phyloP scores from a whole-genome alignment of 1,140 invertebrate genomes.

The Heliothis virescens region DNA sequence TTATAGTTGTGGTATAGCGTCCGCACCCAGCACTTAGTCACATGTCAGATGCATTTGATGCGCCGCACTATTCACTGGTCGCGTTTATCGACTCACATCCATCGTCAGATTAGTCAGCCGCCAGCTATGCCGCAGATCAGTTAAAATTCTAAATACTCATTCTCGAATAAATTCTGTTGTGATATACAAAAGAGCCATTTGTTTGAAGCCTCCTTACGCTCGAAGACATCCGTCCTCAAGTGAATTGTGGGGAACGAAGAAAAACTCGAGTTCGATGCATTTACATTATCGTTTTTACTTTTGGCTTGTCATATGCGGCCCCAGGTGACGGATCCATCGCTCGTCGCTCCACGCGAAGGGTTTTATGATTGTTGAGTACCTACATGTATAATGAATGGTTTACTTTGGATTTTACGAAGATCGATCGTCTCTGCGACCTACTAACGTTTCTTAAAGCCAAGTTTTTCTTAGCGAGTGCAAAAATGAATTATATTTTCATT shows the following conservation, averaged over 20 bases:
- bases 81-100: constrained; percentile 61
- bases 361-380: constrained; percentile 50
- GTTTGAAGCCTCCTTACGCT: constrained; percentile 52
- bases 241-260: constrained; percentile 58
- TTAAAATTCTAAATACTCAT: constrained; percentile 33
- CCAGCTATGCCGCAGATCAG: constrained; percentile 9
- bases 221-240: constrained; percentile 54
- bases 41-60: constrained; percentile 68
- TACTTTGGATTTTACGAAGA: constrained; percentile 41
- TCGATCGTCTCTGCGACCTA: constrained; percentile 31
- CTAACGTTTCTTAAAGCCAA: constrained; percentile 3
- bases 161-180: neutral
- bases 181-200: constrained; percentile 26
- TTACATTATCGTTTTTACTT: constrained; percentile 66
- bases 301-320: constrained; percentile 56
- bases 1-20: constrained; percentile 56
- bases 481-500: neutral
- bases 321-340: constrained; percentile 50
- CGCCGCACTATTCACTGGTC: constrained; percentile 66
- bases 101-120: constrained; percentile 70
- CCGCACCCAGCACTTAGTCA: constrained; percentile 76
- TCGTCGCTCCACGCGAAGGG: constrained; percentile 34
- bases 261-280: constrained; percentile 61
- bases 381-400: constrained; percentile 44
- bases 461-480: neutral